These are phyloP conservation scores for Suricata suricatta DNA, from an alignment of 2,113 vertebrate genomes.

Conservation along the genomic window DNA sequence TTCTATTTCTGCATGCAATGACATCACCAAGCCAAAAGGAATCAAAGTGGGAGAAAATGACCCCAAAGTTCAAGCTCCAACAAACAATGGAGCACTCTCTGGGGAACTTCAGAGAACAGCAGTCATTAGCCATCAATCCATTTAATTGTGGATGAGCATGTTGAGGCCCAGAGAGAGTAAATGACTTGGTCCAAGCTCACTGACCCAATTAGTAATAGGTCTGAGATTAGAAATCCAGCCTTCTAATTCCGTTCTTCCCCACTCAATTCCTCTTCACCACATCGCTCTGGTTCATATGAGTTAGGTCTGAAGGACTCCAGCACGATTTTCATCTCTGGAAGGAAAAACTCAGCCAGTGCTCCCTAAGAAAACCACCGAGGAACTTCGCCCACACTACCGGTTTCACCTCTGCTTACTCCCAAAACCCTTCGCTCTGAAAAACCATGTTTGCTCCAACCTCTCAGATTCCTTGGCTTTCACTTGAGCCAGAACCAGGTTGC, in stretches of 20 bases:
- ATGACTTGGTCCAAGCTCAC: neutral
- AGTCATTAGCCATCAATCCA: neutral
- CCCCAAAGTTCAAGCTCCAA: neutral
- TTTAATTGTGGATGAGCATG: neutral
- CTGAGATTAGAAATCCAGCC: neutral
- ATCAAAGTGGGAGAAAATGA: neutral
- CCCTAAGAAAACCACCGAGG: neutral
- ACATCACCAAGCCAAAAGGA: constrained; percentile 20
- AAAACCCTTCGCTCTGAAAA: neutral
- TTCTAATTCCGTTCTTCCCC: neutral
- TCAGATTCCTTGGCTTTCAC: neutral
- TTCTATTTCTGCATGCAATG: constrained; percentile 39
- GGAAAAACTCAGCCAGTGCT: neutral
- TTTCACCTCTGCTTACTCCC: neutral
- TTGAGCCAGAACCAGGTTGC: neutral
- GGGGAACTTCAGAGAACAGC: neutral
- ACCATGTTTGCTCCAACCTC: neutral
- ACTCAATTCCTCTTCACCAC: rapidly evolving
- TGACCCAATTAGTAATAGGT: neutral
- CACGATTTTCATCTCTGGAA: neutral
- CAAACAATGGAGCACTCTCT: neutral
- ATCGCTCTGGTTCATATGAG: rapidly evolving
- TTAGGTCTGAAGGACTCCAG: neutral
- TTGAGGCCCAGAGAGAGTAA: neutral
- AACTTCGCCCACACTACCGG: rapidly evolving